A percentile compares a stretch with the other conserved stretches of the same genome.
Evolutionary conservation across 2,113 vertebrate genomes (phyloP).

Genomic region (Hirundichthys speculiger): DNA sequence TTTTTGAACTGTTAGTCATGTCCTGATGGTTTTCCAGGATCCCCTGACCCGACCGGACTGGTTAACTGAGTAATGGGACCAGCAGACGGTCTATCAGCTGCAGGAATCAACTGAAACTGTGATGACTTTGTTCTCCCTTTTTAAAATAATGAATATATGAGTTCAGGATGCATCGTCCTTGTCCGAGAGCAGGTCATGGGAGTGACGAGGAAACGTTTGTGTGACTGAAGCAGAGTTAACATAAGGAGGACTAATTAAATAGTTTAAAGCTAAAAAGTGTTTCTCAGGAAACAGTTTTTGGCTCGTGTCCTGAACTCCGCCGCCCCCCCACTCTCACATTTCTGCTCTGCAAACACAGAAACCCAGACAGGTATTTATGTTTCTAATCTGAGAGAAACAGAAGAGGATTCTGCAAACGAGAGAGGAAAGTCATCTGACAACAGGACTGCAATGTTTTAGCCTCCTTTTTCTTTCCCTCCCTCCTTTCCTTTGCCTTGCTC

Average conservation of each 20-base stretch:
- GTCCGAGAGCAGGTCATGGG: no score
- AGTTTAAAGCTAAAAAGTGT: background rate
- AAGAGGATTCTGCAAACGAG: no score
- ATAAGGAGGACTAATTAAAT: slow-evolving; percentile 3
- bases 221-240: no score
- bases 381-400: no score
- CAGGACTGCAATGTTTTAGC: no score
- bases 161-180: background rate
- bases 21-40: slow-evolving; percentile 36
- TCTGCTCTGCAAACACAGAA: no score
- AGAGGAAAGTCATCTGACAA: no score
- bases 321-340: no score
- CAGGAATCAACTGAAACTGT: background rate
- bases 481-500: no score
- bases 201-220: background rate
- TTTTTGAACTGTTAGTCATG: slow-evolving; percentile 18
- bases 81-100: slow-evolving; percentile 34
- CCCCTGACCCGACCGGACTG: slow-evolving; percentile 11
- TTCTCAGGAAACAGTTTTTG: slow-evolving; percentile 10
- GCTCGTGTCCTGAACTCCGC: background rate
- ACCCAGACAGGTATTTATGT: no score
- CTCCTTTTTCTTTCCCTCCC: no score
- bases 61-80: slow-evolving; percentile 29
- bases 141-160: no score
- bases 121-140: background rate